phyloP scores from a whole-genome alignment of 2,888 invertebrate genomes.

The Meta bourneti region DNA sequence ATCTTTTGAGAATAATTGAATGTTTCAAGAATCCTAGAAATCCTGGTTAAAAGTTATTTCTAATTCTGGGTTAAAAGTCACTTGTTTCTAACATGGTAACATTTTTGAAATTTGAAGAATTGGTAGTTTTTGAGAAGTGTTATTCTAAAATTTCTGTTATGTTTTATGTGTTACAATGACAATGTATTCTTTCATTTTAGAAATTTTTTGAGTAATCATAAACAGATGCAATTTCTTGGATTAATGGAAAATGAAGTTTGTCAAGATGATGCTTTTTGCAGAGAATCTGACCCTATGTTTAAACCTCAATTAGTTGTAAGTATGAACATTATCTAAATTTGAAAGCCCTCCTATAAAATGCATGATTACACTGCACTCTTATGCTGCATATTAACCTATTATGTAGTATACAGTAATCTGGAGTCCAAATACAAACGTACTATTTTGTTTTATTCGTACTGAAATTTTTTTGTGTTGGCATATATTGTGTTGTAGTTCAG shows the following conservation, averaged over 20 bases:
- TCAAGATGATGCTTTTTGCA: slow-evolving; percentile 83
- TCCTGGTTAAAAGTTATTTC: not conserved
- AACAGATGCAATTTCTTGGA: slow-evolving; percentile 83
- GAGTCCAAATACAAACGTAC: too few relatives aligned
- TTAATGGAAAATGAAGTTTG: slow-evolving; percentile 84
- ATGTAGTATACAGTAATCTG: not conserved
- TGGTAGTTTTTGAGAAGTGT: not conserved
- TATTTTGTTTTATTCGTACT: too few relatives aligned
- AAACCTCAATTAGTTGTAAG: slow-evolving; percentile 81
- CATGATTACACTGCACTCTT: not conserved
- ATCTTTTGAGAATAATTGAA: too few relatives aligned
- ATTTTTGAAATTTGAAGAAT: not conserved
- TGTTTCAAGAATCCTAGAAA: not conserved
- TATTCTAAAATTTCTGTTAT: not conserved
- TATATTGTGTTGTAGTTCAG: too few relatives aligned
- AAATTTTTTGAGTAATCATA: slow-evolving; percentile 81
- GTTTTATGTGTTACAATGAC: too few relatives aligned
- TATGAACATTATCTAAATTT: not conserved
- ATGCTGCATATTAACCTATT: not conserved
- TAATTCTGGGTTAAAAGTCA: not conserved
- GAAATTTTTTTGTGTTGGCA: too few relatives aligned
- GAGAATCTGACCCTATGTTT: slow-evolving; percentile 81
- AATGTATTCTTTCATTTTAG: slow-evolving; percentile 78
- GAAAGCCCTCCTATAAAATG: not conserved
- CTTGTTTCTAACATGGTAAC: not conserved